Conservation (phyloP, 92 coral and sea anemone species). For the Pocillopora grandis region DNA sequence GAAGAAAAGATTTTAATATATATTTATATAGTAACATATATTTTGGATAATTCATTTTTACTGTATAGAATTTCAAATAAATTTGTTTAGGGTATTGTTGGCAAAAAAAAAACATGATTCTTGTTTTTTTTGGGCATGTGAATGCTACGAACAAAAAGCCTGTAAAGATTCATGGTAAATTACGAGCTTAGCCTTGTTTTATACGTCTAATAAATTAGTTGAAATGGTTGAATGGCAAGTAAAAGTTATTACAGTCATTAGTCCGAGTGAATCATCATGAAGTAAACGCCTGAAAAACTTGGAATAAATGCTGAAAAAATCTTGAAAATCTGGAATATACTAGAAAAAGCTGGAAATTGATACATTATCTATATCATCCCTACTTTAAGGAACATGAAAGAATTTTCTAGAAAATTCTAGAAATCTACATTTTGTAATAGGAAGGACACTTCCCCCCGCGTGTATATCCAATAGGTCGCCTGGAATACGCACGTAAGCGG, state of each 20-base stretch:
- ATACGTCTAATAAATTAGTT: not conserved
- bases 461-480: too few species aligned
- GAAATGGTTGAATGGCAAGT: not conserved
- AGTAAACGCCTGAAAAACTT: not conserved
- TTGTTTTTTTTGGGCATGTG: constrained; percentile 8
- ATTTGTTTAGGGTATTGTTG: not conserved
- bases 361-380: not conserved
- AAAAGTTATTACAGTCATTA: not conserved
- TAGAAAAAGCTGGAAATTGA: constrained; percentile 19
- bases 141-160: not conserved
- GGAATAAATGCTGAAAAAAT: not conserved
- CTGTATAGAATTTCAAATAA: not conserved
- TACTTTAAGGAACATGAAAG: not conserved
- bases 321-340: not conserved
- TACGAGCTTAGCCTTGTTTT: not conserved
- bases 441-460: too few species aligned
- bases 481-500: too few species aligned
- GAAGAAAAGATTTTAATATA: too few species aligned
- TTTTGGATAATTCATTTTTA: too few species aligned
- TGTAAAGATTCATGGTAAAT: not conserved
- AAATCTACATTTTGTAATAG: not conserved
- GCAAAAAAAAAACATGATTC: not conserved
- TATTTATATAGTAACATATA: too few species aligned
- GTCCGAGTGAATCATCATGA: not conserved
- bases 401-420: not conserved